Evolutionary conservation across 2,113 vertebrate genomes (phyloP).

Genomic region (Plectropomus leopardus): DNA sequence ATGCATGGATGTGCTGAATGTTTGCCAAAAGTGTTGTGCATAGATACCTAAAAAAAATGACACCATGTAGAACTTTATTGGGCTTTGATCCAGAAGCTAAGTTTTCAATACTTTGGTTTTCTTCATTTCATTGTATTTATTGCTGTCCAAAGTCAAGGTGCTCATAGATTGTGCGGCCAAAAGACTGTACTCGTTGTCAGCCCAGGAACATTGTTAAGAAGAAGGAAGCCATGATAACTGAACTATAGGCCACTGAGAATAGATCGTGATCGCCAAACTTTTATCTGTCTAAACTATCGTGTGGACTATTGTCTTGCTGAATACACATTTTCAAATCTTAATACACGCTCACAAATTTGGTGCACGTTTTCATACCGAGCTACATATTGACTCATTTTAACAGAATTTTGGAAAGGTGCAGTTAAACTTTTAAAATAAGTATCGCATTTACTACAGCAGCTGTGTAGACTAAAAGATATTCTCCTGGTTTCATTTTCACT

Average conservation of each 20-base stretch:
- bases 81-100: neutral
- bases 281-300: neutral
- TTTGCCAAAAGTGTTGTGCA: no score
- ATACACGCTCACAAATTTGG: neutral
- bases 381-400: neutral
- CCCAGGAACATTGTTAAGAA: neutral
- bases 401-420: neutral
- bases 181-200: neutral
- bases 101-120: neutral
- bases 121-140: neutral
- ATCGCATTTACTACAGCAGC: neutral
- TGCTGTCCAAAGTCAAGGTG: neutral
- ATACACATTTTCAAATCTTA: neutral
- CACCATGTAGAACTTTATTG: neutral
- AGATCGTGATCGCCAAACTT: neutral
- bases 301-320: neutral
- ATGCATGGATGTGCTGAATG: no score
- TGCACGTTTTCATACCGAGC: no score
- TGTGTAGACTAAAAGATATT: neutral
- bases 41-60: neutral
- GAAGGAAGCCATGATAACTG: neutral
- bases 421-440: neutral
- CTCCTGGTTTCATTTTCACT: conserved; percentile 12
- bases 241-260: neutral
- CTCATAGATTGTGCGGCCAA: neutral